phyloP scores from a whole-genome alignment of 2,888 invertebrate genomes.

The Tortrix viridana region DNA sequence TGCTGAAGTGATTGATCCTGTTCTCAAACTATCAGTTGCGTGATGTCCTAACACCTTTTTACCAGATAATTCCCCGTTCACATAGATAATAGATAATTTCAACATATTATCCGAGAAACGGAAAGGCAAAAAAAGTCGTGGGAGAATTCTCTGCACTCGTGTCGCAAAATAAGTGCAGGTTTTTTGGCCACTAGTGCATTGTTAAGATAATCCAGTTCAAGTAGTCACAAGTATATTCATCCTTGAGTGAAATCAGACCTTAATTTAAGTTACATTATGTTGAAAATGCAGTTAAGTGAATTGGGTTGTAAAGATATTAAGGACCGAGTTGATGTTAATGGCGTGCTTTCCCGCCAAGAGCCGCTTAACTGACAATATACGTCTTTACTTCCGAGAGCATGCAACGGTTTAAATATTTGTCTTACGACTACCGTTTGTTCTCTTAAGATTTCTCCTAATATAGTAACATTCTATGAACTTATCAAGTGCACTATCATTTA shows the following conservation, averaged over 20 bases:
- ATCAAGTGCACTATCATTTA: neutral
- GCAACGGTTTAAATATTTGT: constrained; percentile 23
- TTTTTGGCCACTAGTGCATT: constrained; percentile 52
- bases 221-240: neutral
- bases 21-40: neutral
- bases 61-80: constrained; percentile 53
- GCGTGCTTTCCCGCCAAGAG: constrained; percentile 22
- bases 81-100: constrained; percentile 68
- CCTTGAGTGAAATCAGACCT: neutral
- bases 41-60: constrained; percentile 37
- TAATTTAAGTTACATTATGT: neutral
- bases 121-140: constrained; percentile 45
- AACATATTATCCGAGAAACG: constrained; percentile 58
- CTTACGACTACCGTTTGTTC: constrained; percentile 23
- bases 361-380: constrained; percentile 15
- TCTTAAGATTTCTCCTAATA: constrained; percentile 26
- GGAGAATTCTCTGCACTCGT: constrained; percentile 45
- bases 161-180: constrained; percentile 54
- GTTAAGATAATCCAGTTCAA: constrained; percentile 33
- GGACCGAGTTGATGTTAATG: neutral
- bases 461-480: neutral
- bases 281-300: neutral
- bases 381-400: constrained; percentile 26
- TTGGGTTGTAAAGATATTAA: constrained; percentile 3
- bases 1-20: neutral